Percentiles rank a stretch among this genome's conserved stretches.
Evolutionary conservation across 2,113 vertebrate genomes (phyloP).

Genomic region (Embiotoca jacksoni): DNA sequence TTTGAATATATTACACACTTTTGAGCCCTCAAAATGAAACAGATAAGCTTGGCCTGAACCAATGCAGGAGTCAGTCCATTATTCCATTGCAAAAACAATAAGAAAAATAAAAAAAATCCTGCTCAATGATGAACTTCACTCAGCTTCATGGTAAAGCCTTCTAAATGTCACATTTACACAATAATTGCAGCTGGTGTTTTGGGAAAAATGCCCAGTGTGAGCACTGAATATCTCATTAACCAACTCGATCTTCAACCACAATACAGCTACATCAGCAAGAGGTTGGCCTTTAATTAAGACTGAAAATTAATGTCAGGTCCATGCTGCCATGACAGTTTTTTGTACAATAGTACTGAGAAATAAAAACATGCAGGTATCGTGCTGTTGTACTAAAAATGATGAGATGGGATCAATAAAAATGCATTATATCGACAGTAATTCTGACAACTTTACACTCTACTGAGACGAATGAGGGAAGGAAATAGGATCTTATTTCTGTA

Average conservation of each 20-base stretch:
- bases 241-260: slow-evolving; percentile 23
- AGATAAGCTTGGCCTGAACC: neutral
- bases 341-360: slow-evolving; percentile 4
- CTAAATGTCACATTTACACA: slow-evolving; percentile 75
- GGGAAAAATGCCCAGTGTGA: slow-evolving; percentile 11
- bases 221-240: slow-evolving; percentile 41
- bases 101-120: slow-evolving; percentile 4
- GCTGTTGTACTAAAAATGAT: neutral
- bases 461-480: neutral
- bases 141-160: slow-evolving; percentile 30
- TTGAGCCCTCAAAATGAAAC: neutral
- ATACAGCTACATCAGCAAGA: slow-evolving; percentile 15
- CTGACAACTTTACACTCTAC: neutral
- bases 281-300: slow-evolving; percentile 27
- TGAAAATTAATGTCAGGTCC: slow-evolving; percentile 32
- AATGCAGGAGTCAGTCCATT: neutral
- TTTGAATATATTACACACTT: neutral
- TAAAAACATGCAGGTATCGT: neutral
- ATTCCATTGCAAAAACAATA: neutral
- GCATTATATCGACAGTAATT: slow-evolving; percentile 1
- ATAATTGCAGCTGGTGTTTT: slow-evolving; percentile 31
- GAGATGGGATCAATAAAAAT: slow-evolving; percentile 12
- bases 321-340: slow-evolving; percentile 13
- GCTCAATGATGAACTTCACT: slow-evolving; percentile 11
- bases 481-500: slow-evolving; percentile 7